Base-by-base conservation (phyloP, 2,797 vertebrate species). In the Gymnothorax reevesii region DNA sequence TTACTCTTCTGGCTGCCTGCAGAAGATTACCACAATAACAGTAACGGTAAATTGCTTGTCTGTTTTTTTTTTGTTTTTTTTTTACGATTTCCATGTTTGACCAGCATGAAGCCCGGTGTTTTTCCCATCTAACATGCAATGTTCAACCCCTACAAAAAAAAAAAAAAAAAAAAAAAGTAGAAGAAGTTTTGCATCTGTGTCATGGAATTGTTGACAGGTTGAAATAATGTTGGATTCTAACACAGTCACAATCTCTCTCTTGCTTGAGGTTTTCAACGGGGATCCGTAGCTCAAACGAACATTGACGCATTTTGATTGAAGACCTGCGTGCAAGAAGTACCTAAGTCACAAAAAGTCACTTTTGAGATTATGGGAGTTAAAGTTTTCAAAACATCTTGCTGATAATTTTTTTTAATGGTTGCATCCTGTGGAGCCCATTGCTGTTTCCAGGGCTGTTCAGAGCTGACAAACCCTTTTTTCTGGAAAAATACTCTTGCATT, bases 1-100 rank as follows among this genome's bases (percentile, higher is more conserved):
- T 93, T 94, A 88, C 95, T 93, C 88, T 94, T 94, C 69, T 92
- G 92, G 95, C 95, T 95, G 88, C 92, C 97, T 93, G 97, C 98
- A 99, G 99, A 98, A 97, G 97, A 99, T 99, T 94, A 97, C 98
- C 92, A 97, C 99, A 94, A 95, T 99, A 94, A 99, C 99, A 95
- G 98, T 99, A 87, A 98, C 97, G 99, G 99, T 99, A 99, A 99
- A 93, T 94, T 91, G 90, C 89, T 4, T 94, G 82, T 95, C 89
- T 93, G 83, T 94, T 77, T 17, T 77, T 75, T 75, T 25, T 94
- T 77, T 17, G 49, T 75, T 75, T 25, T 66, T 64, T 87, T 88
- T 87, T 89, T 91, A 91, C 92, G 86, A 90, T 89, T 91, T 85
- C 92, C 93, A 89, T 89, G 87, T 87, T 88, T 90, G 88, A 87